Evolutionary conservation across 2,113 vertebrate species (phyloP).

Genomic region (Aphyosemion australe): DNA sequence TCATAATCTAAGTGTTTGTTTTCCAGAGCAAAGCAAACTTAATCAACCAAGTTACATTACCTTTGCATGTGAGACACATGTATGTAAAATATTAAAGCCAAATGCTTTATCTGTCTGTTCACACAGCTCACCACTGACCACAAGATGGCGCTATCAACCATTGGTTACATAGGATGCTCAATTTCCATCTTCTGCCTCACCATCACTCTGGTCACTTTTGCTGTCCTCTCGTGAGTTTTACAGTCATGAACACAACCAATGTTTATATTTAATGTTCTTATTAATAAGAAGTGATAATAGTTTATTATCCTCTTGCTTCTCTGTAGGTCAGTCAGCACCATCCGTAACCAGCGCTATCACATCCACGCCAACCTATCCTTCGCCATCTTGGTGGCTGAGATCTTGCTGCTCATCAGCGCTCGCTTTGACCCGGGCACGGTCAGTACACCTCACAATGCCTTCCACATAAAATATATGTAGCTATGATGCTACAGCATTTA

Average conservation of each 20-base stretch:
- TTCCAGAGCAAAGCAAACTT: neutral
- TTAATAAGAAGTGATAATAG: too few relatives aligned
- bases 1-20: constrained; percentile 1
- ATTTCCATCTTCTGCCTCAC: constrained; percentile 91
- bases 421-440: constrained; percentile 86
- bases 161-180: constrained; percentile 93
- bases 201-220: constrained; percentile 93
- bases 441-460: constrained; percentile 18
- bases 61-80: neutral
- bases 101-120: constrained; percentile 22
- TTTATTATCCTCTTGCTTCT: constrained; percentile 3
- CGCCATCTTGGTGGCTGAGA: constrained; percentile 91
- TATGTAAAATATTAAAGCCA: neutral
- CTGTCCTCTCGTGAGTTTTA: constrained; percentile 92
- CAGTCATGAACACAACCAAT: neutral
- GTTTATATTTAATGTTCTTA: too few relatives aligned
- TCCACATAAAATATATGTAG: too few relatives aligned
- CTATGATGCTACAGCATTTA: too few relatives aligned
- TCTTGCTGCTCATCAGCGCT: constrained; percentile 91
- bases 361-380: constrained; percentile 96
- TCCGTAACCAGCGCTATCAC: constrained; percentile 94
- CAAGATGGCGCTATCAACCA: constrained; percentile 93
- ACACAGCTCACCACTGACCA: constrained; percentile 84
- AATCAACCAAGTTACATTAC: neutral
- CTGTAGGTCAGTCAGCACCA: constrained; percentile 90